Percentiles rank a stretch among this genome's conserved stretches.
Evolutionary conservation across 2,888 invertebrate species (phyloP).

Genomic region (Aphodius sticticus): DNA sequence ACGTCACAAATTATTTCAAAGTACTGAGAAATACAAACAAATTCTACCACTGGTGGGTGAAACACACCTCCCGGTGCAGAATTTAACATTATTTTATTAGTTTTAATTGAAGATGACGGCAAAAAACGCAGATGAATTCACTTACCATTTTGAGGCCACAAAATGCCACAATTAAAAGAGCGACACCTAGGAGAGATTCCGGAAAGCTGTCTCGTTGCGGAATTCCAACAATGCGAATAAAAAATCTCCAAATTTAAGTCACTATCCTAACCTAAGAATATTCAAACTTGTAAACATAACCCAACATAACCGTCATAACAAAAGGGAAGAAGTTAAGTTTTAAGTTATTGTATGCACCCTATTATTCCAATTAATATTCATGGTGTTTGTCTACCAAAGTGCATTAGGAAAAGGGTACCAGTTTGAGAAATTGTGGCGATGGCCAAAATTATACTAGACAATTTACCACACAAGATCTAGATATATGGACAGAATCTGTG

Average conservation of each 20-base stretch:
- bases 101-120: conserved; percentile 37
- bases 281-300: too few species aligned
- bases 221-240: neutral
- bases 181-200: conserved; percentile 30
- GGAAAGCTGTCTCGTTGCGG: neutral
- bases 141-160: conserved; percentile 54
- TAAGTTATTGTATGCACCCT: too few species aligned
- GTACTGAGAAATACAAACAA: neutral
- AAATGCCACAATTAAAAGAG: conserved; percentile 51
- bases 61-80: neutral
- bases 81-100: neutral
- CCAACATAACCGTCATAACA: too few species aligned
- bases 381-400: too few species aligned
- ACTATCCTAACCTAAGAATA: conserved; percentile 50
- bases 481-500: too few species aligned
- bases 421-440: too few species aligned
- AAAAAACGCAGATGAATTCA: conserved; percentile 44
- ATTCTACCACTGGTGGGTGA: conserved; percentile 18
- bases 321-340: too few species aligned
- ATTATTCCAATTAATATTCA: too few species aligned
- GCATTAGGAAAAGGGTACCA: too few species aligned
- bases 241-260: conserved; percentile 47
- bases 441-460: too few species aligned
- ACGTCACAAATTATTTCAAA: neutral
- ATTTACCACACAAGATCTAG: too few species aligned